Conservation (phyloP, 2,888 invertebrate species). For the Marronus borbonicus region DNA sequence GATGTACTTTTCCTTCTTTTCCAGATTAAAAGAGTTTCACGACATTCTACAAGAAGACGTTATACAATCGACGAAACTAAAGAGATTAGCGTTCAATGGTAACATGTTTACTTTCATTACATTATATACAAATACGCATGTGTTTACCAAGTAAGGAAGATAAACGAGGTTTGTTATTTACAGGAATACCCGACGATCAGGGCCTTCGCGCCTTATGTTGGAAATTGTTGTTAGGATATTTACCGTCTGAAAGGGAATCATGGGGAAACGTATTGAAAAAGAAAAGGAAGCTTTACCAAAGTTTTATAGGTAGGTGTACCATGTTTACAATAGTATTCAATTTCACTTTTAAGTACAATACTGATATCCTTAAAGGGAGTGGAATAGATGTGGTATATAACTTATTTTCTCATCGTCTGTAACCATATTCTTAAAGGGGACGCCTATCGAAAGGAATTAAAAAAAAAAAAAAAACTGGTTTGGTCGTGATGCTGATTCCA, state of each 20-base stretch:
- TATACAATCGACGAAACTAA: slow-evolving; percentile 80
- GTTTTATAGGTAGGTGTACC: slow-evolving; percentile 81
- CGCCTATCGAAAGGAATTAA: too few species aligned
- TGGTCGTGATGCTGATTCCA: too few species aligned
- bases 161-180: slow-evolving; percentile 41
- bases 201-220: slow-evolving; percentile 89
- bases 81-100: slow-evolving; percentile 87
- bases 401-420: too few species aligned
- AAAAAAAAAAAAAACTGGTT: too few species aligned
- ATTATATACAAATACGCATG: not conserved
- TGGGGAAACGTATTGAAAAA: slow-evolving; percentile 81
- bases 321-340: not conserved
- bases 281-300: slow-evolving; percentile 86
- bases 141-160: not conserved
- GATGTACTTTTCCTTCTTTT: slow-evolving; percentile 62
- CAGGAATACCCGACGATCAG: slow-evolving; percentile 91
- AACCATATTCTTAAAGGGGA: not conserved
- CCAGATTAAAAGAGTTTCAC: slow-evolving; percentile 87
- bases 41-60: slow-evolving; percentile 79
- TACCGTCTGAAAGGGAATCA: slow-evolving; percentile 79
- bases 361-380: too few species aligned
- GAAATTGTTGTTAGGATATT: slow-evolving; percentile 90
- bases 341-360: too few species aligned
- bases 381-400: too few species aligned
- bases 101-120: slow-evolving; percentile 59